phyloP scores from a whole-genome alignment of 1,140 invertebrate genomes.

The Drosophila lini region DNA sequence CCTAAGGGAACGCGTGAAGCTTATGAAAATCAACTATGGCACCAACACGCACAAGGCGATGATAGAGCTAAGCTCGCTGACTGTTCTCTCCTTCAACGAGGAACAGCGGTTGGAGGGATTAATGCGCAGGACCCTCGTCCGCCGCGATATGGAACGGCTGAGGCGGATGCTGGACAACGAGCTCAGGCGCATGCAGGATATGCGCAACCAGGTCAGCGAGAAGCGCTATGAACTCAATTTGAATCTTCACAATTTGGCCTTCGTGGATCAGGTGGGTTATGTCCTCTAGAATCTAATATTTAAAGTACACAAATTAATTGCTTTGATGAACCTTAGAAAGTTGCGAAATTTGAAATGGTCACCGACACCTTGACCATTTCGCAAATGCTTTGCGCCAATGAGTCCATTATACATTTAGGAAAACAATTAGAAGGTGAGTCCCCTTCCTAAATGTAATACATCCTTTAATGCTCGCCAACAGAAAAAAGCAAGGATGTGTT shows the following conservation, averaged over 20 bases:
- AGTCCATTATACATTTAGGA: conserved; percentile 23
- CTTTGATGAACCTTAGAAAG: conserved; percentile 9
- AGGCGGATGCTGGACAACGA: conserved; percentile 30
- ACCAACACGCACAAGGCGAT: background rate
- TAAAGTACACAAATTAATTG: too few species aligned
- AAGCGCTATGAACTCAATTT: conserved; percentile 44
- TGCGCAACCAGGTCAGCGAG: conserved; percentile 36
- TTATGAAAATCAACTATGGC: conserved; percentile 17
- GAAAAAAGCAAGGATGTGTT: conserved; percentile 36
- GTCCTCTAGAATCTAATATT: background rate
- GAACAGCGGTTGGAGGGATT: conserved; percentile 22
- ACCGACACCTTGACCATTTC: conserved; percentile 36
- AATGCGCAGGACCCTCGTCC: conserved; percentile 24
- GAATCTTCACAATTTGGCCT: conserved; percentile 30
- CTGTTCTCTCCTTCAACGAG: conserved; percentile 18
- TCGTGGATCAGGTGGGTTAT: conserved; percentile 24
- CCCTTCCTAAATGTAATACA: background rate
- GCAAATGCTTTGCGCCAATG: conserved; percentile 28
- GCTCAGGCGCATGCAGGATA: conserved; percentile 24
- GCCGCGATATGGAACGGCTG: conserved; percentile 26
- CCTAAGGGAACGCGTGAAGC: conserved; percentile 21
- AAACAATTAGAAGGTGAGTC: conserved; percentile 28
- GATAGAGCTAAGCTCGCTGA: conserved; percentile 16
- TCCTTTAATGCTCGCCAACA: background rate
- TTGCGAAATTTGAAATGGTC: conserved; percentile 19